Percentiles rank a stretch among this genome's conserved stretches.
Evolutionary conservation across 2,888 invertebrate genomes (phyloP).

Genomic region (Phalera bucephala): DNA sequence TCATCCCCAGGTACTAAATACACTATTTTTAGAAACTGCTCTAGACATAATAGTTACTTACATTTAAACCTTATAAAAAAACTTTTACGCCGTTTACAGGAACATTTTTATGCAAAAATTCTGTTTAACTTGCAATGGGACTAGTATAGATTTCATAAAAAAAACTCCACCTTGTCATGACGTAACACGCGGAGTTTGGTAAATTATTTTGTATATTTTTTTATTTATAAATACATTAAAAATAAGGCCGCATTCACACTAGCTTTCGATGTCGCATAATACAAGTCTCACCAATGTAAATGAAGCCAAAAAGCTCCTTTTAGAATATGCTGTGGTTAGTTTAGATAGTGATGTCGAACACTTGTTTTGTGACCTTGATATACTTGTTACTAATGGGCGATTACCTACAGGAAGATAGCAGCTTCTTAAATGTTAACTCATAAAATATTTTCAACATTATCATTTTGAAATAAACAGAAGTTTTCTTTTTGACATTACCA

Average conservation of each 20-base stretch:
- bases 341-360: constrained; percentile 21
- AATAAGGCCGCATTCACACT: constrained; percentile 75
- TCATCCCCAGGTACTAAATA: constrained; percentile 33
- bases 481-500: too few relatives aligned
- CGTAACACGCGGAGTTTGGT: constrained; percentile 54
- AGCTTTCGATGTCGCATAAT: constrained; percentile 68
- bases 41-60: constrained; percentile 64
- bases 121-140: constrained; percentile 79
- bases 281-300: constrained; percentile 70
- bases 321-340: constrained; percentile 56
- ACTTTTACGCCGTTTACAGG: constrained; percentile 77
- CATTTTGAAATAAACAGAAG: too few relatives aligned
- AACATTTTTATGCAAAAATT: constrained; percentile 76
- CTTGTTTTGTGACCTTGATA: constrained; percentile 59
- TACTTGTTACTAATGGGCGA: constrained; percentile 4
- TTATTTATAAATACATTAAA: constrained; percentile 49
- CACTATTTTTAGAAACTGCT: constrained; percentile 39
- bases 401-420: too few relatives aligned
- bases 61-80: constrained; percentile 63
- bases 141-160: constrained; percentile 71
- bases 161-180: constrained; percentile 53
- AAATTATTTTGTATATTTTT: constrained; percentile 48
- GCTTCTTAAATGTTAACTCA: too few relatives aligned
- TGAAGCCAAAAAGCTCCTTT: constrained; percentile 64
- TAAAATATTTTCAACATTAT: too few relatives aligned